Percentiles rank a stretch among this genome's conserved stretches.
Conservation (phyloP, 2,888 invertebrate species). For the Lasioglossum villosulum region DNA sequence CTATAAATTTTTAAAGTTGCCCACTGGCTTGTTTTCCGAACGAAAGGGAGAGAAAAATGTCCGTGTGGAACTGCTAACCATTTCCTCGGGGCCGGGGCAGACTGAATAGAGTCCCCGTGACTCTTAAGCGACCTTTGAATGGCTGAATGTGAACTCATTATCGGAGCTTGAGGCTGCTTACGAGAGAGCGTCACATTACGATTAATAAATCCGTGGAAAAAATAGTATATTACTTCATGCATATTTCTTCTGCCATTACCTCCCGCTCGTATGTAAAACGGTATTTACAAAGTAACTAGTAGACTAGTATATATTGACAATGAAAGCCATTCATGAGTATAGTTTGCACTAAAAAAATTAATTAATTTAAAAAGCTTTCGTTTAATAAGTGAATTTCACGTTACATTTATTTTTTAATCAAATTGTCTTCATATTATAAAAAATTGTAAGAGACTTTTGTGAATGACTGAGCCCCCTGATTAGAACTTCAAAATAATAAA, state of each 20-base stretch:
- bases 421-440: too few relatives aligned
- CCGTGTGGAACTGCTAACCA: conserved; percentile 47
- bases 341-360: too few relatives aligned
- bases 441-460: too few relatives aligned
- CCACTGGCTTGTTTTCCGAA: conserved; percentile 41
- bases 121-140: conserved; percentile 69
- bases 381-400: too few relatives aligned
- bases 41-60: conserved; percentile 42
- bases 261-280: not conserved
- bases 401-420: too few relatives aligned
- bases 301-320: too few relatives aligned
- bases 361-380: too few relatives aligned
- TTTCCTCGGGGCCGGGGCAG: conserved; percentile 43
- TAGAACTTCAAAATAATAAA: too few relatives aligned
- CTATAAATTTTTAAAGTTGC: conserved; percentile 63
- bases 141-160: conserved; percentile 73
- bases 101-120: conserved; percentile 64
- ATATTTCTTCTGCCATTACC: not conserved
- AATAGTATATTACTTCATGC: conserved; percentile 16
- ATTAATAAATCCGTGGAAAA: conserved; percentile 47
- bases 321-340: too few relatives aligned
- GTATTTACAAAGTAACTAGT: not conserved
- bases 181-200: conserved; percentile 43
- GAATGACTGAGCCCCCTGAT: too few relatives aligned
- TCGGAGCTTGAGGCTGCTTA: conserved; percentile 55